Conservation (phyloP, 2,797 vertebrate genomes). For the Chelidonichthys spinosus region DNA sequence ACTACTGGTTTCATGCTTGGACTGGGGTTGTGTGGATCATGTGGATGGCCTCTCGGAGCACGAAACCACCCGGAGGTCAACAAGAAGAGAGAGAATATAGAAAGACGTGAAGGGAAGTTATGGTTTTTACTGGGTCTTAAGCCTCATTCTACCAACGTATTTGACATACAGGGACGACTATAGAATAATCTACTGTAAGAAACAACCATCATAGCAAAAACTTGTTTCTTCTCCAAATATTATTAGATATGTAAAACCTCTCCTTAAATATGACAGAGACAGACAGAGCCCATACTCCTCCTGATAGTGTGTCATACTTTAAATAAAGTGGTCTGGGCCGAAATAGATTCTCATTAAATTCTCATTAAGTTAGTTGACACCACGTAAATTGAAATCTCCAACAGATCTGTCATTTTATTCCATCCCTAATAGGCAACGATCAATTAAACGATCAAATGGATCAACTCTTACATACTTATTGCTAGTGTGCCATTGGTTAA, state of each 20-base stretch:
- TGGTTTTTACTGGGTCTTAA: background rate
- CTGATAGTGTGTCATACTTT: too few species aligned
- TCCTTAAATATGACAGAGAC: too few species aligned
- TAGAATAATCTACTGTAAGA: background rate
- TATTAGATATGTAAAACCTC: too few species aligned
- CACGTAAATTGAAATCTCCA: too few species aligned
- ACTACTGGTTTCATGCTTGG: slow-evolving; percentile 43
- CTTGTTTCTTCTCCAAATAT: too few species aligned
- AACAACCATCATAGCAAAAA: background rate
- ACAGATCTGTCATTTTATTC: too few species aligned
- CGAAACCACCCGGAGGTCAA: slow-evolving; percentile 39
- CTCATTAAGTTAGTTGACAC: too few species aligned
- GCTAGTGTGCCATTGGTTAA: background rate
- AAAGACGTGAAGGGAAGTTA: background rate
- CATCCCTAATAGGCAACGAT: too few species aligned
- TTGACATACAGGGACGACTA: background rate
- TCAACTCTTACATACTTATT: background rate
- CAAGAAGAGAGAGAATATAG: background rate
- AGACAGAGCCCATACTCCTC: too few species aligned
- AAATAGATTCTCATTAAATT: too few species aligned
- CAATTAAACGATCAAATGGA: too few species aligned
- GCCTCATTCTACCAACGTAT: background rate
- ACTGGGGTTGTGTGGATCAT: slow-evolving; percentile 26
- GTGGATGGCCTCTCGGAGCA: slow-evolving; percentile 39
- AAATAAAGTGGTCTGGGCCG: too few species aligned